Conservation (phyloP, 1,140 invertebrate species). For the Formica exsecta region DNA sequence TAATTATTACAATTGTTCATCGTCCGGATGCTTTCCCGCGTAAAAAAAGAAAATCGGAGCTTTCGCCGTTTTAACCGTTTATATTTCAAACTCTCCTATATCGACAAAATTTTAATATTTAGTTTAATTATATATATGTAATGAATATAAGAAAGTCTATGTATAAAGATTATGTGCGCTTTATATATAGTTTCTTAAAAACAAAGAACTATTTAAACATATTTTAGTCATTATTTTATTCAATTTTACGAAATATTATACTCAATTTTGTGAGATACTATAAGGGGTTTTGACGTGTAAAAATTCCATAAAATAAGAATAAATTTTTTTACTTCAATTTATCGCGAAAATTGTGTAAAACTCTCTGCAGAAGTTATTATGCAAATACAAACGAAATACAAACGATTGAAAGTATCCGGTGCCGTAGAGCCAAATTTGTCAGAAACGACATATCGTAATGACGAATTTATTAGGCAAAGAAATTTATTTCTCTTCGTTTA, state of each 20-base stretch:
- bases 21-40: conserved; percentile 53
- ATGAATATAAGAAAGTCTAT: not conserved
- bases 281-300: not conserved
- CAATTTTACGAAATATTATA: not conserved
- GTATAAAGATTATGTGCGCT: not conserved
- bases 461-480: not conserved
- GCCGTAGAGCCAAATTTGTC: not conserved
- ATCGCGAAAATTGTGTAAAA: not conserved
- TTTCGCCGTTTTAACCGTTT: conserved; percentile 35
- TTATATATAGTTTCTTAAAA: not conserved
- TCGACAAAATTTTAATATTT: not conserved
- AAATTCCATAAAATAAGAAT: conserved; percentile 4
- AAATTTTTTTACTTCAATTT: not conserved
- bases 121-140: not conserved
- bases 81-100: not conserved
- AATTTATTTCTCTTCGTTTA: not conserved
- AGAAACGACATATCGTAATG: not conserved
- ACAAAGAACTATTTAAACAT: too few species aligned
- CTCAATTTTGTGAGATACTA: not conserved
- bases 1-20: conserved; percentile 41
- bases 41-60: conserved; percentile 18
- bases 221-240: conserved; percentile 6
- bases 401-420: conserved; percentile 41
- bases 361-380: not conserved
- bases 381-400: not conserved